Evolutionary conservation across 2,113 vertebrate genomes (phyloP).

Genomic region (Chloropsis hardwickii): DNA sequence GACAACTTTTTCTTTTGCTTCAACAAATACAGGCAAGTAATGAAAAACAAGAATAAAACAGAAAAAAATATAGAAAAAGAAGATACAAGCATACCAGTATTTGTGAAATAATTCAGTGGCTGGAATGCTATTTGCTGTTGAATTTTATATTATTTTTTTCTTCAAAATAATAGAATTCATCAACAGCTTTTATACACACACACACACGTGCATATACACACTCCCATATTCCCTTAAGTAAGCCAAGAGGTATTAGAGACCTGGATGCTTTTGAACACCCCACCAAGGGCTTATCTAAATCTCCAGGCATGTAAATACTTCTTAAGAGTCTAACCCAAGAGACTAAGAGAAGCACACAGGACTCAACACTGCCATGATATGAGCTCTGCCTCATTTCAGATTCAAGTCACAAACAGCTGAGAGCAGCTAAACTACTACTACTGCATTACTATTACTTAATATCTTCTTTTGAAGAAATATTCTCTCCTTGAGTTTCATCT

Average conservation of each 20-base stretch:
- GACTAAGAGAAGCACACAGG: not conserved
- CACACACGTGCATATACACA: accelerated
- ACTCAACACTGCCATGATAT: not conserved
- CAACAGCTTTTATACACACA: not conserved
- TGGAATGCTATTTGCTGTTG: not conserved
- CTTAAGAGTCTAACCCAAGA: not conserved
- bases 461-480: not conserved
- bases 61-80: not conserved
- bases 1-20: not conserved
- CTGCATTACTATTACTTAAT: not conserved
- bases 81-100: not conserved
- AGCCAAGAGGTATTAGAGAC: not conserved
- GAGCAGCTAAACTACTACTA: not conserved
- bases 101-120: not conserved
- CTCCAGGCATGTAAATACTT: slow-evolving; percentile 33
- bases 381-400: slow-evolving; percentile 29
- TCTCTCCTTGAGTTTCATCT: not conserved
- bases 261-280: not conserved
- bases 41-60: not conserved
- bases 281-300: not conserved
- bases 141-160: not conserved
- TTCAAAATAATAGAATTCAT: not conserved
- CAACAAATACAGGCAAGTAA: not conserved
- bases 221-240: not conserved
- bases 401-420: not conserved